Conservation (phyloP, 2,797 vertebrate genomes). For the Amazonetta brasiliensis region DNA sequence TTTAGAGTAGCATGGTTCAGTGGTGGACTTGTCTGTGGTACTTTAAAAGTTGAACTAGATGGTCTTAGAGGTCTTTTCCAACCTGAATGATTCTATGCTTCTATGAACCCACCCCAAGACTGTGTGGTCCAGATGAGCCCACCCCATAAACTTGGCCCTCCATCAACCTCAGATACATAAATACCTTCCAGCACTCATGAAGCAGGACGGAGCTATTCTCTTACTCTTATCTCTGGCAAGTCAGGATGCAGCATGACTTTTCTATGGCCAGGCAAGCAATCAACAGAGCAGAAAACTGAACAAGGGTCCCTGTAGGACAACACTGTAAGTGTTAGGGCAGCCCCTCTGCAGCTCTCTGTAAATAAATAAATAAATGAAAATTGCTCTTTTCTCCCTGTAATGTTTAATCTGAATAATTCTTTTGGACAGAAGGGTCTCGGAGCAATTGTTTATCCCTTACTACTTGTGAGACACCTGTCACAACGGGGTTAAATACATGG, state of each 20-base stretch:
- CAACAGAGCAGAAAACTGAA: not conserved
- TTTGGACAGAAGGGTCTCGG: not conserved
- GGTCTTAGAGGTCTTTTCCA: too few species aligned
- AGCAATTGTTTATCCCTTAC: not conserved
- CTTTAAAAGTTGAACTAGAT: too few species aligned
- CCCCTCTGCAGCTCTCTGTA: not conserved
- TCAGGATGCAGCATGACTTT: not conserved
- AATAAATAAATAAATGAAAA: not conserved
- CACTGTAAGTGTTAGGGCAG: not conserved
- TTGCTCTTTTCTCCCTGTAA: not conserved
- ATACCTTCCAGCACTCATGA: not conserved
- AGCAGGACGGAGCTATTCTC: not conserved
- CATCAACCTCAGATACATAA: too few species aligned
- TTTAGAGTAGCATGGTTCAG: too few species aligned
- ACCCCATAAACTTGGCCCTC: too few species aligned
- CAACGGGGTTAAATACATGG: not conserved
- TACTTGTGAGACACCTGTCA: not conserved
- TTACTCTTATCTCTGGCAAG: not conserved
- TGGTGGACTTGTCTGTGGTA: too few species aligned
- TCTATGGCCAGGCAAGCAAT: not conserved
- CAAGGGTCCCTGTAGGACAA: not conserved
- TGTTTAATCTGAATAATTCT: not conserved
- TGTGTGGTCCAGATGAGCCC: not conserved
- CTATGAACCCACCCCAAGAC: not conserved
- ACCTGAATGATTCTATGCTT: too few species aligned